Percentiles rank a stretch among this genome's conserved stretches.
Evolutionary conservation across 1,140 invertebrate species (phyloP).

Genomic region (Saccostrea glomerata): DNA sequence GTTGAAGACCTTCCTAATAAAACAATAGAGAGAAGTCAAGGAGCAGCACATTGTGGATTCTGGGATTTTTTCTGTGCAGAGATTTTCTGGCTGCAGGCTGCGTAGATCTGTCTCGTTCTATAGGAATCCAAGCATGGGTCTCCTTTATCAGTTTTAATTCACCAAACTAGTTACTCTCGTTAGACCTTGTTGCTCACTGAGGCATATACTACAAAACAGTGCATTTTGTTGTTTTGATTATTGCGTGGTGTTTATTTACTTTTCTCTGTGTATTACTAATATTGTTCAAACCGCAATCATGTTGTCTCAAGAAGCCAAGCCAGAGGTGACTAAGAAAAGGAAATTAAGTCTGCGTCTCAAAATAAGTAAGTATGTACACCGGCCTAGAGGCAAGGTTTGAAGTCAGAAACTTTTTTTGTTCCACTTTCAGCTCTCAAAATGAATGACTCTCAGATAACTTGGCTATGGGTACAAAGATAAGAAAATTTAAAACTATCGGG

Average conservation of each 20-base stretch:
- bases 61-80: not conserved
- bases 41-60: not conserved
- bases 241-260: not conserved
- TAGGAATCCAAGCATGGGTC: not conserved
- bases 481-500: not conserved
- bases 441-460: no score
- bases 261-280: not conserved
- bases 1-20: not conserved
- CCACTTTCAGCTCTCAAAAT: no score
- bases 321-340: conserved; percentile 58
- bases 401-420: not conserved
- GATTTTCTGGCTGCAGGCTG: conserved; percentile 24
- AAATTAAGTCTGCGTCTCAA: conserved; percentile 68
- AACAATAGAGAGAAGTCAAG: not conserved
- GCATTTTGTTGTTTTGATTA: conserved; percentile 18
- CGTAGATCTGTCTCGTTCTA: not conserved
- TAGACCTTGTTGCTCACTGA: not conserved
- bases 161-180: not conserved
- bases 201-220: not conserved
- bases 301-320: conserved; percentile 17
- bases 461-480: not conserved
- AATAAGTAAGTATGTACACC: conserved; percentile 62
- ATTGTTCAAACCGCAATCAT: not conserved
- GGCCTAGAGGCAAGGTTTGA: not conserved
- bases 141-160: conserved; percentile 9